phyloP scores from a whole-genome alignment of 2,113 vertebrate species.

The Chaetodon trifascialis region DNA sequence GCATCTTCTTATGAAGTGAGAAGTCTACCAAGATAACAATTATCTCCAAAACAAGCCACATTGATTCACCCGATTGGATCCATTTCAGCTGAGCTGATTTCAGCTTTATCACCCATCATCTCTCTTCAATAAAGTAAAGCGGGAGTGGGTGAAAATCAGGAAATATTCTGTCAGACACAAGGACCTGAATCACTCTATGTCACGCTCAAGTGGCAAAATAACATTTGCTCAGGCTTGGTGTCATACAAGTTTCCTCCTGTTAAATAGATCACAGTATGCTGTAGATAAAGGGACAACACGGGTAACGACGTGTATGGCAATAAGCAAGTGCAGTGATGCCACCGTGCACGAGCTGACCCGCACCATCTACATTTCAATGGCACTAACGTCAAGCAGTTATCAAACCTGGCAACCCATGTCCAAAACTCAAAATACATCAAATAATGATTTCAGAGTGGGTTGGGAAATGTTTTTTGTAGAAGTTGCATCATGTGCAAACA shows the following conservation, averaged over 20 bases:
- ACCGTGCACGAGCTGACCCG: slow-evolving; percentile 32
- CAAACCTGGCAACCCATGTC: background rate
- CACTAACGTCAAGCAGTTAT: background rate
- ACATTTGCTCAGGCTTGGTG: background rate
- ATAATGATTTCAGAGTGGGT: background rate
- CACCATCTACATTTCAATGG: slow-evolving; percentile 43
- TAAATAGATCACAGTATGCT: background rate
- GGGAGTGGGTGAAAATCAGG: background rate
- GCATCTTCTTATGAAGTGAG: background rate
- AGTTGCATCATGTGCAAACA: no score
- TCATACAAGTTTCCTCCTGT: background rate
- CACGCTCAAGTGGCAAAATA: background rate
- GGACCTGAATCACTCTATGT: background rate
- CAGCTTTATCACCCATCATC: background rate
- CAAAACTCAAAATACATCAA: background rate
- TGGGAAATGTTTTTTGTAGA: no score
- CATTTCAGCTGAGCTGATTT: background rate
- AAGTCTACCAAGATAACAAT: background rate
- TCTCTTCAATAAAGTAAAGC: background rate
- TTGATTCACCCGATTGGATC: background rate
- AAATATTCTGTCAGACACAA: background rate
- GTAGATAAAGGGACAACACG: slow-evolving; percentile 4
- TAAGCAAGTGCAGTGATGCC: slow-evolving; percentile 1
- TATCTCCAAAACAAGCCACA: background rate
- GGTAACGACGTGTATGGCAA: background rate